Evolutionary conservation across 2,888 invertebrate genomes (phyloP).

Genomic region (Tyria jacobaeae): DNA sequence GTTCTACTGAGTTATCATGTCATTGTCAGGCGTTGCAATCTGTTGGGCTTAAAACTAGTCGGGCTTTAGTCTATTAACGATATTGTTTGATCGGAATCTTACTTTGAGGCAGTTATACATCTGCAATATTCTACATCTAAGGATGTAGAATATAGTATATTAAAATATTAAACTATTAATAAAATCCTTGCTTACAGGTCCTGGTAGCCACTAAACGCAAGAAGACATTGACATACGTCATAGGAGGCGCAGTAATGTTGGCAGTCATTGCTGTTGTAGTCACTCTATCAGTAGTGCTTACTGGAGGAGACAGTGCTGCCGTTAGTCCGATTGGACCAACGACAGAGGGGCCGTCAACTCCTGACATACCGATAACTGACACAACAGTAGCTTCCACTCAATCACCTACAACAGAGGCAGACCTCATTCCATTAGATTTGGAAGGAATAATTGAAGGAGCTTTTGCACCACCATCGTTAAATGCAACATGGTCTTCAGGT

Average conservation of each 20-base stretch:
- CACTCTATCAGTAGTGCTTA: conserved; percentile 86
- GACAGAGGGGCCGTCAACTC: conserved; percentile 57
- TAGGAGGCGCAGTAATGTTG: conserved; percentile 85
- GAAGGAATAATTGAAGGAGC: conserved; percentile 91
- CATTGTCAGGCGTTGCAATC: too few relatives aligned
- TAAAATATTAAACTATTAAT: neutral
- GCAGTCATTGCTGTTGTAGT: conserved; percentile 87
- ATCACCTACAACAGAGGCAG: conserved; percentile 3
- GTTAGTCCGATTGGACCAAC: conserved; percentile 63
- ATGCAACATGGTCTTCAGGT: conserved; percentile 94
- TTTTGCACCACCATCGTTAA: conserved; percentile 89
- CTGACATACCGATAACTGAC: conserved; percentile 26
- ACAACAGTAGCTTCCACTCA: conserved; percentile 28
- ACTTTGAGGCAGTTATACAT: too few relatives aligned
- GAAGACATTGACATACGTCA: conserved; percentile 84
- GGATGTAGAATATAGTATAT: too few relatives aligned
- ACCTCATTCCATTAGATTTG: conserved; percentile 76
- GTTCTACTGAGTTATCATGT: too few relatives aligned
- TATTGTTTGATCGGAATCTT: too few relatives aligned
- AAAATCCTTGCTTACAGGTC: conserved; percentile 78
- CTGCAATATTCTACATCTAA: too few relatives aligned
- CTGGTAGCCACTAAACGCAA: conserved; percentile 86
- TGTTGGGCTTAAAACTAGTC: too few relatives aligned
- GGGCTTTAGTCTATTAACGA: too few relatives aligned
- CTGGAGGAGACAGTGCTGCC: conserved; percentile 67